A percentile compares a stretch with the other conserved stretches of the same genome.
Evolutionary conservation across 2,113 vertebrate species (phyloP).

Genomic region (Amia ocellicauda): DNA sequence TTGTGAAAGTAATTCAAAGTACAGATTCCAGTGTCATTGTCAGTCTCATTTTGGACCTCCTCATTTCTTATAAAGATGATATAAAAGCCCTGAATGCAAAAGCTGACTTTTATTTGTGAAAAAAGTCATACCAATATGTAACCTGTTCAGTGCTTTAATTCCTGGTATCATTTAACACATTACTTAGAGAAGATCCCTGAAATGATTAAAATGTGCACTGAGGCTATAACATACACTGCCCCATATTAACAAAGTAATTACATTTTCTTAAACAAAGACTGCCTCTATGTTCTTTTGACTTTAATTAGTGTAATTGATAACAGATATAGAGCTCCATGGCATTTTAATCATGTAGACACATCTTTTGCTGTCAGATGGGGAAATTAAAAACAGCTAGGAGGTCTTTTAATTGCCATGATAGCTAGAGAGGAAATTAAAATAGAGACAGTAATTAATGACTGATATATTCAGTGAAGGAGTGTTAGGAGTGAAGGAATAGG

Average conservation of each 20-base stretch:
- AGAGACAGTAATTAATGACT: conserved; percentile 12
- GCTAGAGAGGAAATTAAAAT: conserved; percentile 48
- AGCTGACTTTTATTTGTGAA: too few species aligned
- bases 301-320: conserved; percentile 70
- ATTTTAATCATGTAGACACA: conserved; percentile 63
- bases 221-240: conserved; percentile 32
- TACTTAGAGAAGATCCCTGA: not conserved
- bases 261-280: conserved; percentile 41
- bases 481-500: too few species aligned
- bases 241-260: conserved; percentile 44
- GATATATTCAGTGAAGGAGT: not conserved
- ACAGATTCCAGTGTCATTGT: too few species aligned
- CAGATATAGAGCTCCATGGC: conserved; percentile 53
- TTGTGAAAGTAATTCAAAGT: too few species aligned
- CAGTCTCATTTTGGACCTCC: too few species aligned
- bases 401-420: conserved; percentile 51
- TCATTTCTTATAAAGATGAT: too few species aligned
- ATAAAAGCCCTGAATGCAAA: too few species aligned
- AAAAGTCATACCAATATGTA: too few species aligned
- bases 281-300: conserved; percentile 45
- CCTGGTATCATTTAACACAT: not conserved
- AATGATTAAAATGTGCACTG: conserved; percentile 12
- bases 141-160: too few species aligned
- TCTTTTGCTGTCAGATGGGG: conserved; percentile 55
- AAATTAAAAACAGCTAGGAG: conserved; percentile 58